Percentiles rank a stretch among this genome's conserved stretches.
phyloP scores from a whole-genome alignment of 2,888 invertebrate species.

The Nomada goodeniana region DNA sequence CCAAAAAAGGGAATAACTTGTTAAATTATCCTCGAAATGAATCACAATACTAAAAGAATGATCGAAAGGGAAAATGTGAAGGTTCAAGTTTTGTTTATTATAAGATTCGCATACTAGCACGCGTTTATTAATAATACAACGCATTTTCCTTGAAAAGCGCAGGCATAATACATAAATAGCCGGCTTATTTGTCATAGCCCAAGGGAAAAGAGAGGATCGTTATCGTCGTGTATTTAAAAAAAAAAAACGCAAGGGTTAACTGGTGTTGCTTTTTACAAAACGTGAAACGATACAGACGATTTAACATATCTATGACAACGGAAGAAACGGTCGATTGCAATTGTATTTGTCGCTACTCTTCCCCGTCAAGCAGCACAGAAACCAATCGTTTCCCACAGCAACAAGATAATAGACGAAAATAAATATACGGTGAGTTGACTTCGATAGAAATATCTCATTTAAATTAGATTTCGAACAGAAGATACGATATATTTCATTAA shows the following conservation, averaged over 20 bases:
- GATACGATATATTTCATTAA: background rate
- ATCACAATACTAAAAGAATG: background rate
- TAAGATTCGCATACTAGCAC: slow-evolving; percentile 26
- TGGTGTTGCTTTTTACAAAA: slow-evolving; percentile 12
- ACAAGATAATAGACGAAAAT: background rate
- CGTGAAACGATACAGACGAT: slow-evolving; percentile 12
- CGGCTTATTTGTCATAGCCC: slow-evolving; percentile 65
- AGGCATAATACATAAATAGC: slow-evolving; percentile 66
- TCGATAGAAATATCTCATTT: background rate
- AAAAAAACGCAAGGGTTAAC: slow-evolving; percentile 11
- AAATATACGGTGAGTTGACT: background rate
- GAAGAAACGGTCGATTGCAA: background rate
- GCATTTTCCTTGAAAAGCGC: slow-evolving; percentile 54
- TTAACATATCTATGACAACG: slow-evolving; percentile 24
- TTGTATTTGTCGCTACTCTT: background rate
- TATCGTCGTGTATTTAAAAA: slow-evolving; percentile 51
- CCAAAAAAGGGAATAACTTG: too few relatives aligned
- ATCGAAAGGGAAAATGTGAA: slow-evolving; percentile 25
- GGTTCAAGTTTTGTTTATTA: slow-evolving; percentile 39
- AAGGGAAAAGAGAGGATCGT: slow-evolving; percentile 58
- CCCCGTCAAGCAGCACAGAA: background rate
- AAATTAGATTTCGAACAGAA: background rate
- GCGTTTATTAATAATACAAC: slow-evolving; percentile 52
- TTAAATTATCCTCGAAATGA: background rate
- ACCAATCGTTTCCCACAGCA: background rate